These are phyloP conservation scores for Eurois occulta DNA, from an alignment of 2,888 invertebrate species.

Conservation along the genomic window DNA sequence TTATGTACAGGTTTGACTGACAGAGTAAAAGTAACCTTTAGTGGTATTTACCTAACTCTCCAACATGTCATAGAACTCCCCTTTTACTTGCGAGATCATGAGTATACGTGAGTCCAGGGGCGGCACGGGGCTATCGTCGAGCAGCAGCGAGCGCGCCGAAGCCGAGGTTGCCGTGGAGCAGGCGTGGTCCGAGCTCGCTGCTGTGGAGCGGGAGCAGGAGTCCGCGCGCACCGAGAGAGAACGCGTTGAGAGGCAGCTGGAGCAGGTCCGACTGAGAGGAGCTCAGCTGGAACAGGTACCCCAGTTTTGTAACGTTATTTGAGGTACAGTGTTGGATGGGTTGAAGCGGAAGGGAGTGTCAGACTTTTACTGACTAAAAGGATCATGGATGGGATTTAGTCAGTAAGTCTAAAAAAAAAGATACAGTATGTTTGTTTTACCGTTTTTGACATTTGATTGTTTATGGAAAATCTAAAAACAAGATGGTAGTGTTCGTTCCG, in stretches of 20 bases:
- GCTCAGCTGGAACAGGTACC: conserved; percentile 94
- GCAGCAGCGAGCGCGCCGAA: conserved; percentile 86
- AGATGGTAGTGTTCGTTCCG: not conserved
- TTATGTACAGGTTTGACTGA: not conserved
- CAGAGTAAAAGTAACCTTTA: not conserved
- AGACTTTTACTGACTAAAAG: too few relatives aligned
- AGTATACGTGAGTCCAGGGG: conserved; percentile 65
- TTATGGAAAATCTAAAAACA: not conserved
- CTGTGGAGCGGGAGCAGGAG: conserved; percentile 96
- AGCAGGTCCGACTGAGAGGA: conserved; percentile 94
- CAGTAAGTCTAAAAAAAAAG: too few relatives aligned
- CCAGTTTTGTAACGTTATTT: not conserved
- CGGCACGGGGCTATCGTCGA: conserved; percentile 72
- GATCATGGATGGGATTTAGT: too few relatives aligned
- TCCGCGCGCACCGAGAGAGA: conserved; percentile 94
- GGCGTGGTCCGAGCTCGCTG: conserved; percentile 95
- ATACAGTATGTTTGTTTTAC: not conserved
- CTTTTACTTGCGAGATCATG: conserved; percentile 14
- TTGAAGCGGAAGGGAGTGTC: too few relatives aligned
- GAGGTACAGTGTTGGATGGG: too few relatives aligned
- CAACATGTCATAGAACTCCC: not conserved
- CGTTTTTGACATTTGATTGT: not conserved
- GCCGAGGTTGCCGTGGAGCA: conserved; percentile 94
- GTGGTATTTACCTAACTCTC: not conserved
- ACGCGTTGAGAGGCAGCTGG: conserved; percentile 95